Conservation (phyloP, 30 jellyfish, hydroid and myxozoan genomes). For the Aurelia sp. region DNA sequence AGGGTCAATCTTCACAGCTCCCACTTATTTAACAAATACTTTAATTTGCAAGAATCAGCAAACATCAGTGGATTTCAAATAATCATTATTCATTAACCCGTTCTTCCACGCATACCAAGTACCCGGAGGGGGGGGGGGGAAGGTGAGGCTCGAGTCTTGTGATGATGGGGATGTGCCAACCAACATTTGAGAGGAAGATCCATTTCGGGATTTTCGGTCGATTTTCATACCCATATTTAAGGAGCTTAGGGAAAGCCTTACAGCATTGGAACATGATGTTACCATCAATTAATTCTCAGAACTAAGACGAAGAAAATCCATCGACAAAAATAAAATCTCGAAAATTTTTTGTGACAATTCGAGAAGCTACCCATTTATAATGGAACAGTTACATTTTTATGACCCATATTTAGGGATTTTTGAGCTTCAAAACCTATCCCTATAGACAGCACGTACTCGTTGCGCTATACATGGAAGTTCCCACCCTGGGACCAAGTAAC, state of each 20-base stretch:
- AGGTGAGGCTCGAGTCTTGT: background rate
- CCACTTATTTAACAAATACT: slow-evolving; percentile 25
- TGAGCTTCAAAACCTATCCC: background rate
- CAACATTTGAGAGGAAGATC: background rate
- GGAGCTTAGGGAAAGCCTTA: too few species aligned
- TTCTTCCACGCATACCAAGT: background rate
- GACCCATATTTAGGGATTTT: background rate
- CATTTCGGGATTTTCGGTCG: background rate
- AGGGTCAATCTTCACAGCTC: slow-evolving; percentile 28
- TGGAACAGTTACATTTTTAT: too few species aligned
- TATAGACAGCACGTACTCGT: too few species aligned
- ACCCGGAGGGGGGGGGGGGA: background rate
- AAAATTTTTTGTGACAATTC: too few species aligned
- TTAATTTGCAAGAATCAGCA: slow-evolving; percentile 28
- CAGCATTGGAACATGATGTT: too few species aligned
- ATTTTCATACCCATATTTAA: too few species aligned
- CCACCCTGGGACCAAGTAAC: too few species aligned
- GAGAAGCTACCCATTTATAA: background rate
- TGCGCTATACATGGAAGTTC: too few species aligned
- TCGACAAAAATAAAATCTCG: background rate
- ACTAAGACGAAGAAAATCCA: too few species aligned
- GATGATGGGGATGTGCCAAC: background rate
- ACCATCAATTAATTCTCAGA: too few species aligned
- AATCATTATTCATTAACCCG: slow-evolving; percentile 2
- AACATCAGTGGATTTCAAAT: slow-evolving; percentile 2